Conservation (phyloP, 2,113 vertebrate genomes). For the Motacilla alba region DNA sequence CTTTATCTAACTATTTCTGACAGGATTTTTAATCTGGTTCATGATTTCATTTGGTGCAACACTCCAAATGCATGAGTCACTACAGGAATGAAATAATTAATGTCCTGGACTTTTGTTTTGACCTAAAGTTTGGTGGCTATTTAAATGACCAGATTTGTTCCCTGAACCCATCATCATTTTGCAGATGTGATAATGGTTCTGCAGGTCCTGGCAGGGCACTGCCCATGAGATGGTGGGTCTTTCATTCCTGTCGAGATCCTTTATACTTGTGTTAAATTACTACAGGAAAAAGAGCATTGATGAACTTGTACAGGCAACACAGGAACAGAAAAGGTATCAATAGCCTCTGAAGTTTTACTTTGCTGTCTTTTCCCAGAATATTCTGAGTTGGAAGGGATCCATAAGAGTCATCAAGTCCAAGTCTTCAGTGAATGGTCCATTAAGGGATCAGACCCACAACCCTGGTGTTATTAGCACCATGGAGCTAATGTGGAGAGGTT, state of each 20-base stretch:
- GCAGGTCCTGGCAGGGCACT: background rate
- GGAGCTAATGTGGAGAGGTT: background rate
- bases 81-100: slow-evolving; percentile 21
- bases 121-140: background rate
- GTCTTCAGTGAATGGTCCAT: background rate
- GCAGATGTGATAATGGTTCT: background rate
- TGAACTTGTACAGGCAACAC: background rate
- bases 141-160: background rate
- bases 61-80: slow-evolving; percentile 4
- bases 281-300: background rate
- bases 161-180: background rate
- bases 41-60: slow-evolving; percentile 5
- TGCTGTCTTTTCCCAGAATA: background rate
- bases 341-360: background rate
- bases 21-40: slow-evolving; percentile 24
- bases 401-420: background rate
- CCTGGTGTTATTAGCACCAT: background rate
- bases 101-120: background rate
- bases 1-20: slow-evolving; percentile 9
- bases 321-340: background rate
- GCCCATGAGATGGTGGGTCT: background rate
- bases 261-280: background rate
- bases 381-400: background rate
- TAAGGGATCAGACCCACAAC: background rate
- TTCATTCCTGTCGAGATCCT: background rate